Percentiles rank a stretch among this genome's conserved stretches.
These are phyloP conservation scores for Cyphomyrmex costatus DNA, from an alignment of 1,140 invertebrate species.

Conservation along the genomic window DNA sequence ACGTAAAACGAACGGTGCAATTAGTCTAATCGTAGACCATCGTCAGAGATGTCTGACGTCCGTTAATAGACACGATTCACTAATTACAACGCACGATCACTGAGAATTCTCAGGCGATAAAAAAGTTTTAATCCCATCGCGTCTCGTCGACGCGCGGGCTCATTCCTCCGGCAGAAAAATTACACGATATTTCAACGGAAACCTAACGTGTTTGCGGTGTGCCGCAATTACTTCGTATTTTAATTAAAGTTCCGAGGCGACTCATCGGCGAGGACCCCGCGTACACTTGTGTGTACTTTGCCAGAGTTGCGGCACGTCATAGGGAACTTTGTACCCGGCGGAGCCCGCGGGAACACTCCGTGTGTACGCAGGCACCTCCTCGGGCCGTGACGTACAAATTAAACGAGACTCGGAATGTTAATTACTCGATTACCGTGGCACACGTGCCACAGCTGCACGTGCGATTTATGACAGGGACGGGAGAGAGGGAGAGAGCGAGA, in stretches of 20 bases:
- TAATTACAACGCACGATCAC: conserved; percentile 17
- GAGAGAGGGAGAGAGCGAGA: background rate
- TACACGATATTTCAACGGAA: conserved; percentile 32
- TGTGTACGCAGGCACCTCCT: conserved; percentile 32
- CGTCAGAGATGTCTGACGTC: background rate
- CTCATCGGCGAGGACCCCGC: conserved; percentile 22
- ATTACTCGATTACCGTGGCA: conserved; percentile 74
- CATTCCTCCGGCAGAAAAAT: conserved; percentile 20
- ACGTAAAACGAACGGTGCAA: conserved; percentile 1
- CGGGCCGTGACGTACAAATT: conserved; percentile 66
- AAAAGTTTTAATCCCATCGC: conserved; percentile 15
- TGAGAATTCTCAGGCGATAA: background rate
- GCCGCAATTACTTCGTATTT: conserved; percentile 63
- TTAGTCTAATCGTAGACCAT: background rate
- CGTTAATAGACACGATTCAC: conserved; percentile 2
- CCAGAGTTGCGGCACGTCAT: conserved; percentile 48
- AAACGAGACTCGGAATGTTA: conserved; percentile 77
- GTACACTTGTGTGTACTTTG: conserved; percentile 50
- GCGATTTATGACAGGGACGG: conserved; percentile 69
- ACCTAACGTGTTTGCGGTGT: conserved; percentile 25
- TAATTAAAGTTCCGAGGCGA: conserved; percentile 57
- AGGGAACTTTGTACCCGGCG: conserved; percentile 52
- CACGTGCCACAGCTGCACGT: conserved; percentile 68
- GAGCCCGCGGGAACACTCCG: background rate
- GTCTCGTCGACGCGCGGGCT: conserved; percentile 6